Evolutionary conservation across 2,113 vertebrate species (phyloP), one percentile per base, ranked within the genome.

Genomic region (Perca fluviatilis): DNA sequence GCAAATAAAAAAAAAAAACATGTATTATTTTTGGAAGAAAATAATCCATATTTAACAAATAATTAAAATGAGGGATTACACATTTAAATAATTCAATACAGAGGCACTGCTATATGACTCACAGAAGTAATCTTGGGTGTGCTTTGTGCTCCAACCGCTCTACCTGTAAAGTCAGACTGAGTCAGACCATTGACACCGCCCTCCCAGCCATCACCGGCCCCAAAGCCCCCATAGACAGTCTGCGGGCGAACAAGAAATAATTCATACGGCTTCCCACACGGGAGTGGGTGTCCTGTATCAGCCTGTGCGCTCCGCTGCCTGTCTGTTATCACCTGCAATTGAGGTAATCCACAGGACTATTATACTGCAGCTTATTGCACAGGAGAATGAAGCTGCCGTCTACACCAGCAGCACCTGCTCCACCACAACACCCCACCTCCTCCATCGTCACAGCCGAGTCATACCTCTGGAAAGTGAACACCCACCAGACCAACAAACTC

Each of bases 321-420:
- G 95, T 97, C 97, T 97, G 96, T 97, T 97, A 97, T 96, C 96
- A 95, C 95, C 95, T 93, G 93, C 96, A 94, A 96, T 95, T 97
- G 95, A 97, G 94, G 91, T 97, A 97, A 97, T 97, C 96, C 95
- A 93, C 84, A 79, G 74, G 87, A 86, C 94, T 92, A 97, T 97
- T 96, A 96, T 95, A 93, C 91, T 79, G 75, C 87, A 87, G 89
- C 92, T 95, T 96, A 96, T 96, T 96, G 96, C 95, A 92, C 88
- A 93, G 94, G 88, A 91, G 92, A 95, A 96, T 96, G 96, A 95
- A 96, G 90, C 86, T 78, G 62, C 74, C 79, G 83, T 78, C 93
- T 91, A 92, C 93, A 77, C 53, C 63, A 77, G 73, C 71, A 43
- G 2, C 64, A 36, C 72, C 74, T 15, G 63, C 74, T 51, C 65